phyloP scores from a whole-genome alignment of 2,888 invertebrate genomes.

The Campaea margaritaria region DNA sequence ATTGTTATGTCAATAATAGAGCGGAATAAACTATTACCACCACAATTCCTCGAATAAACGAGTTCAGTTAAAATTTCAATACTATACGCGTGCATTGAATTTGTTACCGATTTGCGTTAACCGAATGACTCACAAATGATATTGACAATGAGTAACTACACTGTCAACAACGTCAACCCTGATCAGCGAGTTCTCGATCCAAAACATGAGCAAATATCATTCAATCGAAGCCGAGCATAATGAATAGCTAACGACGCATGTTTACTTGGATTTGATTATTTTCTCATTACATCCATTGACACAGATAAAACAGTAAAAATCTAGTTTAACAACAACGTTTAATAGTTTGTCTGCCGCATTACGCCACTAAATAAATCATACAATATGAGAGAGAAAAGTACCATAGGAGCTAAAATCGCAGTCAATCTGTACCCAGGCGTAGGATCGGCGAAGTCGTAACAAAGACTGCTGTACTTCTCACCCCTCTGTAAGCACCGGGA shows the following conservation, averaged over 20 bases:
- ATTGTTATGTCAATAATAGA: too few species aligned
- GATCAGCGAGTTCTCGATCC: slow-evolving; percentile 6
- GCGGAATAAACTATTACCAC: neutral
- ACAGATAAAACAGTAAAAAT: neutral
- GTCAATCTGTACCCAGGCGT: slow-evolving; percentile 71
- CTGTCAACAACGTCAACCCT: slow-evolving; percentile 29
- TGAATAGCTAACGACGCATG: too few species aligned
- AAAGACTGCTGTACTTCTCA: slow-evolving; percentile 61
- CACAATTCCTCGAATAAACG: slow-evolving; percentile 3
- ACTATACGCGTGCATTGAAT: slow-evolving; percentile 14
- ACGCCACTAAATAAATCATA: slow-evolving; percentile 77
- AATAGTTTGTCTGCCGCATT: slow-evolving; percentile 69
- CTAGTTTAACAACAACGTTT: neutral
- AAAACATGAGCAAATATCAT: slow-evolving; percentile 20
- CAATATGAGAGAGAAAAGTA: slow-evolving; percentile 72
- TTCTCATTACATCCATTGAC: neutral
- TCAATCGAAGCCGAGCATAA: neutral
- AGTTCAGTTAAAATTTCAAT: slow-evolving; percentile 7
- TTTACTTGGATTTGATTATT: too few species aligned
- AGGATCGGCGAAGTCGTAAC: slow-evolving; percentile 71
- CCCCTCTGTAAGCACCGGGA: slow-evolving; percentile 66
- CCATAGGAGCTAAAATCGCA: slow-evolving; percentile 72
- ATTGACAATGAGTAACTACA: slow-evolving; percentile 31
- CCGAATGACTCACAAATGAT: slow-evolving; percentile 39
- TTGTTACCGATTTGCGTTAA: slow-evolving; percentile 29